Percentiles rank a stretch among this genome's conserved stretches.
Conservation (phyloP, 2,888 invertebrate genomes). For the Drosophila mulleri region DNA sequence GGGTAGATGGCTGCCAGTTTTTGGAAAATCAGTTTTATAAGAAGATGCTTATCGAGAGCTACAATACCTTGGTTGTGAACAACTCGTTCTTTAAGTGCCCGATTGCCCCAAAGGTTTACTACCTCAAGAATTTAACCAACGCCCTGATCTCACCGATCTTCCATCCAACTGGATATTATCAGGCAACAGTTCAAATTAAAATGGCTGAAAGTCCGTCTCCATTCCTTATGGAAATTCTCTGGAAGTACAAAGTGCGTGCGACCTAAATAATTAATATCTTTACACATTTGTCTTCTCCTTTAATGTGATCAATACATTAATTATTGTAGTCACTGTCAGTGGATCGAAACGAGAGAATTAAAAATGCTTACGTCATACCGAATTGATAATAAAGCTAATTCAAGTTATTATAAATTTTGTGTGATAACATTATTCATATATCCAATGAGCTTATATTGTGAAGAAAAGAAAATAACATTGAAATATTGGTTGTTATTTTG, state of each 20-base stretch:
- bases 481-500: too few species aligned
- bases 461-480: too few species aligned
- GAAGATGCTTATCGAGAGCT: slow-evolving; percentile 12
- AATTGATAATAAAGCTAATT: too few species aligned
- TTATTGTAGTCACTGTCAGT: too few species aligned
- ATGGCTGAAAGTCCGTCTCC: slow-evolving; percentile 3
- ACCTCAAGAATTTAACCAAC: slow-evolving; percentile 20
- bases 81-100: slow-evolving; percentile 30
- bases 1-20: slow-evolving; percentile 46
- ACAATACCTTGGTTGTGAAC: slow-evolving; percentile 23
- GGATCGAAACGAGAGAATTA: too few species aligned
- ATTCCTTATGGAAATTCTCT: slow-evolving; percentile 35
- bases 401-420: too few species aligned
- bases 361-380: too few species aligned
- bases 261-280: too few species aligned
- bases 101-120: slow-evolving; percentile 33
- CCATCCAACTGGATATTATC: slow-evolving; percentile 38
- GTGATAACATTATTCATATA: neutral
- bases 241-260: slow-evolving; percentile 16
- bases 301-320: too few species aligned
- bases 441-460: too few species aligned
- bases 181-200: neutral
- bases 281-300: too few species aligned
- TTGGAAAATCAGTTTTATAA: slow-evolving; percentile 34
- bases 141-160: slow-evolving; percentile 4